Base-by-base conservation (phyloP, 2,113 vertebrate genomes). In the Galemys pyrenaicus region DNA sequence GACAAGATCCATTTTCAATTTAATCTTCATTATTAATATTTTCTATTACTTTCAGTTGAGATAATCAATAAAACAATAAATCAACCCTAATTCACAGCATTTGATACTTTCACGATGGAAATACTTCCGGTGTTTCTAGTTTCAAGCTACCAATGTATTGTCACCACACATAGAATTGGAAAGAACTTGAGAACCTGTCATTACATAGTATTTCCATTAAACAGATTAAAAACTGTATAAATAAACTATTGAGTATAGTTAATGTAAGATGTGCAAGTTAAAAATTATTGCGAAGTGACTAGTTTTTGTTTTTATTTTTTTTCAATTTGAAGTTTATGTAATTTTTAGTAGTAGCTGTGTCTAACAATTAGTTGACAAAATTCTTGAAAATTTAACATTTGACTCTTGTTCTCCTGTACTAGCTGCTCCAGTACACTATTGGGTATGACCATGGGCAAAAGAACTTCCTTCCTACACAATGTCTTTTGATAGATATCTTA, bases 1-100 rank as follows among this genome's bases (percentile, higher is more conserved):
- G 22, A 39, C n/a, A 79, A 35, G 9, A 64, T 54, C 26, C 2
- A 78, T 19, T 94, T 92, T n/a, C 89, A 91, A 35, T 64, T 85
- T 92, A 86, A 89, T 68, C 30, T 62, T 82, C 2, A 60, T 83
- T 64, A 49, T 94, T 92, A 92, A 75, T 8, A 84, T 84, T 95
- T 90, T 68, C n/a, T 2, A 90, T 67, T 10, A 58, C n/a, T 84
- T 87, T 80, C 64, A 90, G 15, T 80, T 3, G 56, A 68, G 49
- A 83, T 32, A 83, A 44, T 30, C 54, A 70, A 37, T 3, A n/a
- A 67, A 91, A 96, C 30, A 64, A n/a, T 74, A 83, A 46, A 74
- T 75, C 39, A 84, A 60, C 11, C 1, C 67, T 44, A 11, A 26
- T 91, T 92, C 6, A 44, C 22, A 79, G 16, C 9, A 30, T 64